Evolutionary conservation across 1,140 invertebrate species (phyloP).

Genomic region (Anastrepha obliqua): DNA sequence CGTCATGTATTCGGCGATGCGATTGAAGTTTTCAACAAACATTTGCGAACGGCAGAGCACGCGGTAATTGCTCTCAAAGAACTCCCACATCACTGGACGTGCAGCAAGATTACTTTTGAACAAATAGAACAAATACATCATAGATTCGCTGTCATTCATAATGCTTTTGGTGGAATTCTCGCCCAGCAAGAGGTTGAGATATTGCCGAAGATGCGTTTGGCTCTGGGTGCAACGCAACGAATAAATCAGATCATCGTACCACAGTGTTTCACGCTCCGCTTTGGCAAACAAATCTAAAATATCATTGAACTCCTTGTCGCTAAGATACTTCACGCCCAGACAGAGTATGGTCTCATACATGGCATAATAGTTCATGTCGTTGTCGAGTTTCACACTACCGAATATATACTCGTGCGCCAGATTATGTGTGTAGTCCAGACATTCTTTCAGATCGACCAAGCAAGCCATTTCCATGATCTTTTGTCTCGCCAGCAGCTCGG

Average conservation of each 20-base stretch:
- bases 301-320: conserved; percentile 61
- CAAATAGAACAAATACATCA: conserved; percentile 66
- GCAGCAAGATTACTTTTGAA: conserved; percentile 63
- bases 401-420: conserved; percentile 64
- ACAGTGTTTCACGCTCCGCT: conserved; percentile 58
- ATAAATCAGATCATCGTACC: conserved; percentile 66
- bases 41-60: conserved; percentile 59
- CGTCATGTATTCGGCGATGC: conserved; percentile 70
- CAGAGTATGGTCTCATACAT: conserved; percentile 63
- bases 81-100: conserved; percentile 64
- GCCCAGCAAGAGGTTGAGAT: conserved; percentile 64
- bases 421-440: conserved; percentile 62
- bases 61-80: conserved; percentile 65
- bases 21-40: conserved; percentile 69
- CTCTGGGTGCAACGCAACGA: conserved; percentile 66
- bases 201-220: conserved; percentile 61
- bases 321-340: conserved; percentile 62
- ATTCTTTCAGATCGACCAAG: conserved; percentile 63
- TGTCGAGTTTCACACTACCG: conserved; percentile 55
- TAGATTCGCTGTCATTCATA: conserved; percentile 62
- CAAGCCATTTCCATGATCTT: conserved; percentile 64
- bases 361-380: conserved; percentile 59
- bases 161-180: conserved; percentile 63
- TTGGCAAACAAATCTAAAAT: conserved; percentile 59
- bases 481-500: conserved; percentile 1